Evolutionary conservation across 2,113 vertebrate genomes (phyloP), one percentile per base, ranked within the genome.

Genomic region (Takifugu bimaculatus): DNA sequence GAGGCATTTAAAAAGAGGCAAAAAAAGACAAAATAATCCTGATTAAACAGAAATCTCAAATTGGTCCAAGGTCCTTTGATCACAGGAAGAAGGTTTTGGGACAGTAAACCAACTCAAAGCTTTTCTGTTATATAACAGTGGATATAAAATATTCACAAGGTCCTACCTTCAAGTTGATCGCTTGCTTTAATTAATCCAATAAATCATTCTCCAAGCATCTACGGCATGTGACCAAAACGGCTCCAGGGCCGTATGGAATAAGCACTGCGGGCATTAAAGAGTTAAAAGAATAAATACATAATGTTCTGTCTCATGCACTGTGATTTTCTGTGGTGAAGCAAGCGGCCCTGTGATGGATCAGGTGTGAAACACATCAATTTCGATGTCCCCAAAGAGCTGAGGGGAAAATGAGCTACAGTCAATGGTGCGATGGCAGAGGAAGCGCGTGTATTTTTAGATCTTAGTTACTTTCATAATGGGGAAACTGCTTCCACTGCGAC

Each of bases 111-210:
- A 57, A 15, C 57, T 60, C 28, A 35, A 42, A 49, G 27, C 25
- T 20, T 57, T 50, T 50, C 51, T 54, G 54, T 25, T 42, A 42
- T 32, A 3, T 39, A 60, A 72, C 47, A 12, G 56, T 48, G 27
- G 15, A 52, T 15, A 66, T 80, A 47, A 71, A 74, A 71, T 73
- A 76, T 80, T 72, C 45, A 68, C 35, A 14, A 57, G 15, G 26
- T 32, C 32, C 52, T 26, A 60, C n/a, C 28, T 60, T 65, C 58
- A 75, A 48, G 4, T 72, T 65, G 43, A 70, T 68, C 54, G 50
- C 59, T 48, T 50, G 35, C 7, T 39, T 39, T 39, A 39, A 39
- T 39, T 39, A 39, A 39, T 39, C 35, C 11, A 39, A 39, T 39
- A 39, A 39, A 39, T 39, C 35, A 39, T 39, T 45, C 12, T 15